phyloP scores from a whole-genome alignment of 2,888 invertebrate genomes.

The Xanthia icteritia region DNA sequence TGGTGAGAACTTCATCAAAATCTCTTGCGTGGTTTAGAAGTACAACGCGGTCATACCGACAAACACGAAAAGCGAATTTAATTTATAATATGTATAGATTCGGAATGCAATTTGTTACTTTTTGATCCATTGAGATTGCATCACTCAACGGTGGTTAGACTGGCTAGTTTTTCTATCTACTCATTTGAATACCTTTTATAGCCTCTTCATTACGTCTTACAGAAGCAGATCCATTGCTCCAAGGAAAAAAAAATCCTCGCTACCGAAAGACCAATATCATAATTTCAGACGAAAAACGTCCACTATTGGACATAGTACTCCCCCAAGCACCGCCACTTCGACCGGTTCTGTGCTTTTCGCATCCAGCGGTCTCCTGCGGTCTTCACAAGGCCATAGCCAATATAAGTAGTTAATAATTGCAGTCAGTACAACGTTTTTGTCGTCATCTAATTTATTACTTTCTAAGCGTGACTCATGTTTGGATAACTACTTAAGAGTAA shows the following conservation, averaged over 20 bases:
- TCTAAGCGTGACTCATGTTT: slow-evolving; percentile 38
- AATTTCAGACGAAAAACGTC: too few relatives aligned
- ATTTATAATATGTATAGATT: too few relatives aligned
- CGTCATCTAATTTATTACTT: slow-evolving; percentile 32
- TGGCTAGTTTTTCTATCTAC: neutral
- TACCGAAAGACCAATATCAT: neutral
- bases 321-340: neutral
- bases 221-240: neutral
- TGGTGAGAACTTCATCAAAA: too few relatives aligned
- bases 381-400: neutral
- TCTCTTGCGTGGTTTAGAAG: too few relatives aligned
- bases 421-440: neutral
- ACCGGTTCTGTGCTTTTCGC: neutral
- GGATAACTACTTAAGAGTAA: slow-evolving; percentile 24
- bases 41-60: too few relatives aligned
- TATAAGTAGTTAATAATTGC: neutral
- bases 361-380: neutral
- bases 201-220: neutral
- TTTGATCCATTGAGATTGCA: too few relatives aligned
- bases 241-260: neutral
- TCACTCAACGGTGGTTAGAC: neutral
- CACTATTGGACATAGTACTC: too few relatives aligned
- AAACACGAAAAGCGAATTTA: too few relatives aligned
- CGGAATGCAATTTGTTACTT: too few relatives aligned
- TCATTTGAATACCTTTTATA: neutral